A percentile compares a stretch with the other conserved stretches of the same genome.
phyloP scores from a whole-genome alignment of 2,888 invertebrate species.

The Trichogramma evanescens region DNA sequence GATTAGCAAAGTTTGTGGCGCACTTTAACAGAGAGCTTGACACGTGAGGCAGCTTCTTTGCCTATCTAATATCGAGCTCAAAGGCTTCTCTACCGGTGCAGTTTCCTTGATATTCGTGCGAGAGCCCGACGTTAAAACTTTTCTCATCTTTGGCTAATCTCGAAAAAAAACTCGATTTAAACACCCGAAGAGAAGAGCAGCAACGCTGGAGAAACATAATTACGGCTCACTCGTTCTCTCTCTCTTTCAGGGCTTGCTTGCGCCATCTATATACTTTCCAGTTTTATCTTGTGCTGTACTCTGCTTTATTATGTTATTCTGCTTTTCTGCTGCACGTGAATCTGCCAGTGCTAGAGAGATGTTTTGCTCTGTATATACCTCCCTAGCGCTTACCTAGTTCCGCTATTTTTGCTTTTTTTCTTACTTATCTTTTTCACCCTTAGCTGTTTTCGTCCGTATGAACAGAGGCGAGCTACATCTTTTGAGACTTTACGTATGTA shows the following conservation, averaged over 20 bases:
- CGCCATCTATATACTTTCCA: conserved; percentile 11
- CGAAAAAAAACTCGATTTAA: conserved; percentile 35
- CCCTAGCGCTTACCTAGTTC: conserved; percentile 5
- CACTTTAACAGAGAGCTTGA: no score
- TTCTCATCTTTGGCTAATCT: conserved; percentile 46
- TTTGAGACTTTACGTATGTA: neutral
- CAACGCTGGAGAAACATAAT: neutral
- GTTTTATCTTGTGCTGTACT: conserved; percentile 17
- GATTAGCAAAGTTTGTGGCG: no score
- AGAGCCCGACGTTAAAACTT: conserved; percentile 41
- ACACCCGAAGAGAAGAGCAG: neutral
- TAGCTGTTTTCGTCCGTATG: neutral
- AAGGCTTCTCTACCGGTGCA: no score
- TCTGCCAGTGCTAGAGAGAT: conserved; percentile 1
- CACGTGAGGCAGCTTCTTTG: no score
- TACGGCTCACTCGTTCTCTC: conserved; percentile 3
- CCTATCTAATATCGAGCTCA: no score
- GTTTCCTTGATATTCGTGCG: conserved; percentile 8
- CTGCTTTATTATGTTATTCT: conserved; percentile 25
- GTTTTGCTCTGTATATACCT: conserved; percentile 13
- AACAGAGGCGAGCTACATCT: conserved; percentile 5
- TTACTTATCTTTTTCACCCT: conserved; percentile 14
- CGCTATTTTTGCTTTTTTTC: conserved; percentile 15
- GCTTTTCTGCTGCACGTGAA: conserved; percentile 17
- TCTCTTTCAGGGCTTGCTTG: conserved; percentile 13